phyloP scores from a whole-genome alignment of 1,140 invertebrate species.

The Pomacea maculata region DNA sequence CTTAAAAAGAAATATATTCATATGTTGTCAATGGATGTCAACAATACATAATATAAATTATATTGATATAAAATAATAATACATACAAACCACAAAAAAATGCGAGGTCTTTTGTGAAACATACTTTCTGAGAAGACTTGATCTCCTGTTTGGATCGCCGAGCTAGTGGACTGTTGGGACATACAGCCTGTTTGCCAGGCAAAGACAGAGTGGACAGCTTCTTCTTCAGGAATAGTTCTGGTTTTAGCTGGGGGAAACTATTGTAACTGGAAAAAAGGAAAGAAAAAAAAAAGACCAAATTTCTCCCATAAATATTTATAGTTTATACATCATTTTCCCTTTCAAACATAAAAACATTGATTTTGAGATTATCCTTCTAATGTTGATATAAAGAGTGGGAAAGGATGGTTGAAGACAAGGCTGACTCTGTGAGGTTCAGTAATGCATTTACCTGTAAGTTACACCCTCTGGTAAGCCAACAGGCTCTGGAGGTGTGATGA shows the following conservation, averaged over 20 bases:
- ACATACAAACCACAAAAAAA: neutral
- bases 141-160: conserved; percentile 94
- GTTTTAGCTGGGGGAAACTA: conserved; percentile 69
- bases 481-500: conserved; percentile 94
- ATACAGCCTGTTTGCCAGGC: conserved; percentile 64
- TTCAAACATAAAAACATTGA: no score
- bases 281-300: neutral
- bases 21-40: no score
- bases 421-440: no score
- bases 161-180: conserved; percentile 88
- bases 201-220: conserved; percentile 49
- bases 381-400: no score
- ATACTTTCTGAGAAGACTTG: conserved; percentile 85
- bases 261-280: conserved; percentile 53
- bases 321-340: neutral
- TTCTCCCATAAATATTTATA: neutral
- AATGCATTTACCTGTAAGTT: conserved; percentile 50
- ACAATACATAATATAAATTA: no score
- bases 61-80: no score
- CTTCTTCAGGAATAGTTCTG: conserved; percentile 69
- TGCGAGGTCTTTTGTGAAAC: neutral
- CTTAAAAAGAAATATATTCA: no score
- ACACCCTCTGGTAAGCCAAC: conserved; percentile 53
- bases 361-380: no score
- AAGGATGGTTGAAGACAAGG: no score